Conservation (phyloP, 2,888 invertebrate species). For the Brassicogethes aeneus region DNA sequence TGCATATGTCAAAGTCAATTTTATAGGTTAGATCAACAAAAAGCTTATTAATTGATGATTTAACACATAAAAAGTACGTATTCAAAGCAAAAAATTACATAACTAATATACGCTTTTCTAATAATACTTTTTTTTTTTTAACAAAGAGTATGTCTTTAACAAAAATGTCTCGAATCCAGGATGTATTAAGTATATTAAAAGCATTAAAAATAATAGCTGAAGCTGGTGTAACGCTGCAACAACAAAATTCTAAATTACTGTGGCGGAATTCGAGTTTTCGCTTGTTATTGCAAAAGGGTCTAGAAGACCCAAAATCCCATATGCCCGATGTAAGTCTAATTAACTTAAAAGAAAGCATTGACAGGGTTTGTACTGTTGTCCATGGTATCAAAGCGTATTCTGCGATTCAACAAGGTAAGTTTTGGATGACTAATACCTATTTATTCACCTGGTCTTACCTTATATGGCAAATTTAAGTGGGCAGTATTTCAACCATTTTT, state of each 20-base stretch:
- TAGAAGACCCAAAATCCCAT: slow-evolving; percentile 19
- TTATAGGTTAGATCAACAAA: too few relatives aligned
- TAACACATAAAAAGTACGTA: too few relatives aligned
- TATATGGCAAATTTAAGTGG: slow-evolving; percentile 1
- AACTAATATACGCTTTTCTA: too few relatives aligned
- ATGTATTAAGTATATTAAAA: slow-evolving; percentile 57
- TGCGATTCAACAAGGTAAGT: slow-evolving; percentile 20
- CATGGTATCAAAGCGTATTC: slow-evolving; percentile 60
- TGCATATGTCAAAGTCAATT: too few relatives aligned
- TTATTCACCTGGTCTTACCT: slow-evolving; percentile 1
- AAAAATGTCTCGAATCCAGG: slow-evolving; percentile 51
- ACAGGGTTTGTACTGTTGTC: slow-evolving; percentile 59
- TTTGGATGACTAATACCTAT: slow-evolving; percentile 13
- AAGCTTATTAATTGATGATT: too few relatives aligned
- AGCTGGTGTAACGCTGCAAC: slow-evolving; percentile 58
- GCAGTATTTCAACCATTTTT: neutral
- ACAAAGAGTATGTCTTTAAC: too few relatives aligned
- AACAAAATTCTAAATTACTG: slow-evolving; percentile 48
- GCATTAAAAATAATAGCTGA: slow-evolving; percentile 61
- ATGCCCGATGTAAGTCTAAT: slow-evolving; percentile 6
- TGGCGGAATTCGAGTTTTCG: slow-evolving; percentile 65
- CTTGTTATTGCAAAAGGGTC: slow-evolving; percentile 31
- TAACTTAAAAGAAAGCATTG: slow-evolving; percentile 43
- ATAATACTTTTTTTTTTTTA: too few relatives aligned
- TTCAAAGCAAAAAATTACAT: too few relatives aligned